Evolutionary conservation across 2,113 vertebrate genomes (phyloP).

Genomic region (Aleadryas rufinucha): DNA sequence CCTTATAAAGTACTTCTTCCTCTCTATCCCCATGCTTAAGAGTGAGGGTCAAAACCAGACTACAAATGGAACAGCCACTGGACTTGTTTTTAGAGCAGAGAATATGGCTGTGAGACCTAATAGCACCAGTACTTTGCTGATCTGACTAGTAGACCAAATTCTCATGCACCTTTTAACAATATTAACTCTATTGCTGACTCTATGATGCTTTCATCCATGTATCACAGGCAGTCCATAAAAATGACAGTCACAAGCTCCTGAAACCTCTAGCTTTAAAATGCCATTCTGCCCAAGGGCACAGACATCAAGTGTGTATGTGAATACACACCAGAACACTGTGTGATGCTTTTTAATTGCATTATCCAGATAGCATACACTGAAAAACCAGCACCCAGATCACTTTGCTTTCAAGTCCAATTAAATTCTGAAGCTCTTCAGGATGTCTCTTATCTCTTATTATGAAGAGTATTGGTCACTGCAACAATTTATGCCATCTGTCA

Average conservation of each 20-base stretch:
- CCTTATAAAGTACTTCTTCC: background rate
- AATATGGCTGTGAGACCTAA: background rate
- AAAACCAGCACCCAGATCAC: background rate
- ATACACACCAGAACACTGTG: background rate
- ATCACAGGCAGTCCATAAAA: background rate
- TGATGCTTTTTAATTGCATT: background rate
- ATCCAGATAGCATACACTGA: background rate
- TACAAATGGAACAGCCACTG: background rate
- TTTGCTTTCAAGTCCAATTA: background rate
- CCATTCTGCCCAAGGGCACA: background rate
- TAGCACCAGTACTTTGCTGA: background rate
- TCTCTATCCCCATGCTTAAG: background rate
- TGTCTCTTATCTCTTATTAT: background rate
- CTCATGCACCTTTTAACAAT: background rate
- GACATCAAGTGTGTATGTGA: background rate
- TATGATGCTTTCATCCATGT: background rate
- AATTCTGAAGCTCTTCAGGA: background rate
- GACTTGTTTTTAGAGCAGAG: background rate
- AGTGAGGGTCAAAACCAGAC: background rate
- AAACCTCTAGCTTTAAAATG: background rate
- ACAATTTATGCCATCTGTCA: background rate
- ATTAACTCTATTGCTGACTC: background rate
- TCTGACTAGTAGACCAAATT: background rate
- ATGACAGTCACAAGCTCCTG: background rate
- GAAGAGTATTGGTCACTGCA: background rate